Percentiles rank a stretch among this genome's conserved stretches.
Conservation (phyloP, 2,888 invertebrate genomes). For the Polia nebulosa region DNA sequence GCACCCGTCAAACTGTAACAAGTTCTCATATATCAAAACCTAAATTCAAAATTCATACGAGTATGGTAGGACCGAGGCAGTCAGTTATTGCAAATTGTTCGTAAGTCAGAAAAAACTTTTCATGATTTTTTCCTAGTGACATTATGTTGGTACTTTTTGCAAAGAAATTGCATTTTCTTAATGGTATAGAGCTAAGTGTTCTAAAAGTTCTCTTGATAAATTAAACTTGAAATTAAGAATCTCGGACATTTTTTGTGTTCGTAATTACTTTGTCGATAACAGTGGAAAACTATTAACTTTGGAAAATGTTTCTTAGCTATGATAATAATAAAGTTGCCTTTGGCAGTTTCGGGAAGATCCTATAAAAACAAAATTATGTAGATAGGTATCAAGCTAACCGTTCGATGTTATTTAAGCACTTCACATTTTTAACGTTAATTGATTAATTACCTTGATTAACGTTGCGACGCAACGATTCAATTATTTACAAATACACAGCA, state of each 20-base stretch:
- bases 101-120: not conserved
- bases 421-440: not conserved
- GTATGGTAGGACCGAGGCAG: not conserved
- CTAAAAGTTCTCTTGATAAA: conserved; percentile 18
- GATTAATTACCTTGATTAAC: not conserved
- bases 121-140: not conserved
- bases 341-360: not conserved
- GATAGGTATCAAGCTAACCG: not conserved
- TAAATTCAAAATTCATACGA: conserved; percentile 28
- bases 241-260: conserved; percentile 5
- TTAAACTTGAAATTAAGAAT: conserved; percentile 19
- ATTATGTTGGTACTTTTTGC: not conserved
- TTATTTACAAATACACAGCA: conserved; percentile 2
- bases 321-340: not conserved
- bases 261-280: conserved; percentile 13
- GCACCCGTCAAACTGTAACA: conserved; percentile 38
- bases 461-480: not conserved
- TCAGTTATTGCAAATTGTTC: conserved; percentile 11
- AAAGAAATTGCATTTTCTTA: conserved; percentile 36
- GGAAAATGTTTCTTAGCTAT: not conserved
- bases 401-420: not conserved
- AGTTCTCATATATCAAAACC: conserved; percentile 52
- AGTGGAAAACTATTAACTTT: not conserved
- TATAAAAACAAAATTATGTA: not conserved
- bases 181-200: not conserved